Evolutionary conservation across 2,113 vertebrate genomes (phyloP).

Genomic region (Charadrius vociferus): DNA sequence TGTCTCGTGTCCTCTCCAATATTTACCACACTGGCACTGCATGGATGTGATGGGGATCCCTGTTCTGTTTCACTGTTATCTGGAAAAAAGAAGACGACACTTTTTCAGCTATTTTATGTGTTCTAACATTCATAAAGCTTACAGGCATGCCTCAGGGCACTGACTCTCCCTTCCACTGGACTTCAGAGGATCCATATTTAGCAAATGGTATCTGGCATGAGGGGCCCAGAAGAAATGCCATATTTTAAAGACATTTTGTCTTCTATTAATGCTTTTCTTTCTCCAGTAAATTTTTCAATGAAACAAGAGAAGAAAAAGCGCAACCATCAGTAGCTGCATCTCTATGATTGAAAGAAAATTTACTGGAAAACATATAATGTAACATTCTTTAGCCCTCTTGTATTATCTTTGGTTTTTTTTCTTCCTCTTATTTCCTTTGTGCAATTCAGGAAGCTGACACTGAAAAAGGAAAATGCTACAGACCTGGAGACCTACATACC

Average conservation of each 20-base stretch:
- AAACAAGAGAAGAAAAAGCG: neutral
- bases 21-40: conserved; percentile 47
- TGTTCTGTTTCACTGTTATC: conserved; percentile 68
- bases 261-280: neutral
- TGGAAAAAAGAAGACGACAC: conserved; percentile 48
- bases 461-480: neutral
- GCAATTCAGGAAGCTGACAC: neutral
- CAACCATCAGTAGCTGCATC: neutral
- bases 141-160: neutral
- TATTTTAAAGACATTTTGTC: neutral
- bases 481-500: neutral
- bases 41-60: conserved; percentile 28
- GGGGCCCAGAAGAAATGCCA: neutral
- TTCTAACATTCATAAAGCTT: neutral
- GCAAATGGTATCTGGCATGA: neutral
- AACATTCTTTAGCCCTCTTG: neutral
- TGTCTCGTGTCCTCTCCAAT: conserved; percentile 63
- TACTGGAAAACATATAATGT: neutral
- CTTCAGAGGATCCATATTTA: neutral
- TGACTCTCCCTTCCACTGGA: neutral
- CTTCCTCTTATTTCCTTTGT: neutral
- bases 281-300: neutral
- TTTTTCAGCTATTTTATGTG: neutral
- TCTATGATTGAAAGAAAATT: neutral
- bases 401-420: too few relatives aligned